phyloP scores from a whole-genome alignment of 2,113 vertebrate species.

The Oreochromis aureus region DNA sequence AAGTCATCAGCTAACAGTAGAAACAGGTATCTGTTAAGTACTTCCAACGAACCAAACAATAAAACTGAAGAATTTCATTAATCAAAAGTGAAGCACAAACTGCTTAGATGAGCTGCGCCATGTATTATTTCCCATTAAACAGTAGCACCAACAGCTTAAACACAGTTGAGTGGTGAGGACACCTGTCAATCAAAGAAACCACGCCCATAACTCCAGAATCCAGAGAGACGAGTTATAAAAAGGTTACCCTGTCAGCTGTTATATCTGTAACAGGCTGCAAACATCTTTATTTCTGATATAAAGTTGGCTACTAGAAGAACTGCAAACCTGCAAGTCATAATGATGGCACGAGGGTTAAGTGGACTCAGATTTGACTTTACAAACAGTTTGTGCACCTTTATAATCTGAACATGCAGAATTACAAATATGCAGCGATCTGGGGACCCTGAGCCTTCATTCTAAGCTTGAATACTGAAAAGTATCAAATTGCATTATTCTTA shows the following conservation, averaged over 20 bases:
- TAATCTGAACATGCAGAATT: background rate
- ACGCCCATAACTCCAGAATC: background rate
- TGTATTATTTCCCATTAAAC: background rate
- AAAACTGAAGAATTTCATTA: background rate
- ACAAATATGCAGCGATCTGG: background rate
- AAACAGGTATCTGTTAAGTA: background rate
- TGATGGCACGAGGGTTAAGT: background rate
- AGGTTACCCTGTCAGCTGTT: background rate
- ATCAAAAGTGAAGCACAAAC: background rate
- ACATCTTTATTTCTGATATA: background rate
- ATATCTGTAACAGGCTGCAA: background rate
- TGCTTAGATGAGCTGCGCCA: background rate
- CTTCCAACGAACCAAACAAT: background rate
- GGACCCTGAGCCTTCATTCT: fast-evolving
- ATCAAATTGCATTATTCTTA: background rate
- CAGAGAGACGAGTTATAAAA: background rate
- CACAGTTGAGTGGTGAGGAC: background rate
- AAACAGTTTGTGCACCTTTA: background rate
- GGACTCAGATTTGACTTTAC: background rate
- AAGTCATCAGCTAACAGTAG: background rate
- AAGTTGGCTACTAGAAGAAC: background rate
- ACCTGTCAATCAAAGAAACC: background rate
- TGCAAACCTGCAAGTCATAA: background rate
- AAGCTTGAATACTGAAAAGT: background rate
- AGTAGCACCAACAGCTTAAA: background rate